Conservation (phyloP, 2,797 vertebrate species). For the Neosilurus hyrtlii region DNA sequence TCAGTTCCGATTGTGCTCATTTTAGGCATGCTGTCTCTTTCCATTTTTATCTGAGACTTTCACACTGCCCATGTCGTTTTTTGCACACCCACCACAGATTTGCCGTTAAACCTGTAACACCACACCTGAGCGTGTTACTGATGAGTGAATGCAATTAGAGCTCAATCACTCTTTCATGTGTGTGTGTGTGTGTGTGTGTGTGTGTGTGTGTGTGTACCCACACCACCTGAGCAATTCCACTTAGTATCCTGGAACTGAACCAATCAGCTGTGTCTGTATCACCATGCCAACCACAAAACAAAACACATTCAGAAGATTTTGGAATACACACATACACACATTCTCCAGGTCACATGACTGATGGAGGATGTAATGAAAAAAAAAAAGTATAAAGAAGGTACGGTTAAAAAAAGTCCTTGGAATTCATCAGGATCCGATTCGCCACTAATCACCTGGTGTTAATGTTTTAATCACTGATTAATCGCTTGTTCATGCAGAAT, state of each 20-base stretch:
- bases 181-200: constrained; percentile 1
- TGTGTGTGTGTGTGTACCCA: neutral
- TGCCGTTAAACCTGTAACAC: constrained; percentile 1
- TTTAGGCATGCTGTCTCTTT: no score
- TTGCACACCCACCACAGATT: neutral
- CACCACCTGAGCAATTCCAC: neutral
- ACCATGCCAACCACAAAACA: constrained; percentile 51
- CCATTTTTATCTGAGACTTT: no score
- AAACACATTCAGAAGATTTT: constrained; percentile 21
- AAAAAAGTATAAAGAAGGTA: no score
- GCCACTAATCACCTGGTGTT: neutral
- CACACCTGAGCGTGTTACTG: no score
- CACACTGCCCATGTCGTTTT: no score
- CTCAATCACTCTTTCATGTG: neutral
- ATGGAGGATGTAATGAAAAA: neutral
- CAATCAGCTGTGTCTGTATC: constrained; percentile 37
- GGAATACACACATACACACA: neutral
- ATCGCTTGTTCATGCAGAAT: neutral
- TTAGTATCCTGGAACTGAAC: constrained; percentile 34
- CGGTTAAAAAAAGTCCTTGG: no score
- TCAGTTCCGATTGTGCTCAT: no score
- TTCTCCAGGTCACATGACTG: neutral
- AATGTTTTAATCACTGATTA: neutral
- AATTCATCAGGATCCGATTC: neutral
- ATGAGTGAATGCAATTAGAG: neutral